These are phyloP conservation scores for Drosophila gunungcola DNA, from an alignment of 1,140 invertebrate species.

Conservation along the genomic window DNA sequence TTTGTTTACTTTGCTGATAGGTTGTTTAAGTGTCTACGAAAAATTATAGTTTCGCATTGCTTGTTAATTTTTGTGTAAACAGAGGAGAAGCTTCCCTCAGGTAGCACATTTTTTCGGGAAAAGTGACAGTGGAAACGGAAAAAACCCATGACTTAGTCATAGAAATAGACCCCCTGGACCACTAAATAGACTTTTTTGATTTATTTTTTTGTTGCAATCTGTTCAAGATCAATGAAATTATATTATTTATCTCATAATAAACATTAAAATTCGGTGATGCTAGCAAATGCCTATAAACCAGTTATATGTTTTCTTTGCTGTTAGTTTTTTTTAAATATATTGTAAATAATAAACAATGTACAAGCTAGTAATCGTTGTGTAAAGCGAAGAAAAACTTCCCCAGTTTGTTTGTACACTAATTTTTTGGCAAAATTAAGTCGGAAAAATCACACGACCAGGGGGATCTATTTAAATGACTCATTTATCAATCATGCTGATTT, in stretches of 20 bases:
- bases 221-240: too few species aligned
- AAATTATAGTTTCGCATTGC: neutral
- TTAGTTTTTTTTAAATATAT: too few species aligned
- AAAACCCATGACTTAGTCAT: slow-evolving; percentile 32
- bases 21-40: neutral
- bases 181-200: too few species aligned
- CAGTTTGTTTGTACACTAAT: neutral
- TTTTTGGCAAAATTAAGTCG: neutral
- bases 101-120: slow-evolving; percentile 6
- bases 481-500: neutral
- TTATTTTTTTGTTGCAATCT: too few species aligned
- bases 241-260: too few species aligned
- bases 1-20: slow-evolving; percentile 10
- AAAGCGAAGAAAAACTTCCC: neutral
- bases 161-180: slow-evolving; percentile 11
- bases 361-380: neutral
- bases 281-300: too few species aligned
- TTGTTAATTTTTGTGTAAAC: slow-evolving; percentile 31
- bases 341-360: too few species aligned
- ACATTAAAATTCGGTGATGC: too few species aligned
- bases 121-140: slow-evolving; percentile 22
- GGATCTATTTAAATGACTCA: neutral
- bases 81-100: neutral
- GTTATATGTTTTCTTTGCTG: too few species aligned
- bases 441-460: neutral